Base-by-base conservation (phyloP, 23 tunicate genomes). In the Ascidia mentula region DNA sequence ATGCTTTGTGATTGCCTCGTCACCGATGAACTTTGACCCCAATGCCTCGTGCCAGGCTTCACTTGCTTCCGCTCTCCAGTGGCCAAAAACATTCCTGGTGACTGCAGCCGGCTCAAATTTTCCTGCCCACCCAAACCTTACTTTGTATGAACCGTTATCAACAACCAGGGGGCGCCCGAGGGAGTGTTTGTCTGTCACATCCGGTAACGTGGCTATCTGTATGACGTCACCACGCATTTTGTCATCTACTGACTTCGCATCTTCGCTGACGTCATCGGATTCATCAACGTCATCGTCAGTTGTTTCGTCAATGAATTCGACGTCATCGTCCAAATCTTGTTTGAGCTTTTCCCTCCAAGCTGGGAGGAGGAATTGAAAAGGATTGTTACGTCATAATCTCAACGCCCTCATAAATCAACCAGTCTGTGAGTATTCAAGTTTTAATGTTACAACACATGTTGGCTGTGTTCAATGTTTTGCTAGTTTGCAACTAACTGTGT, bases 11-110 rank as follows among this genome's bases (percentile, higher is more conserved):
- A 91, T 72, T 20, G 96, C 96, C 28, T 71, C 73, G 40, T 86
- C 89, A 31, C 96, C 96, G 35, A 85, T 46, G 79, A 91, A 91
- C 79, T 73, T 85, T 59, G 88, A 88, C 79, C 90, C 96, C 61
- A 80, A 37, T 6, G 80, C 75, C 34, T 81, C 83, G 20, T 77
- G 82, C 82, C 85, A 90, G n/a, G 87, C 96, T 45, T 90, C 90
- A 69, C 90, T 86, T 61, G 85, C 82, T 59, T 90, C 90, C 33
- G 96, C 83, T 61, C 90, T 77, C 96, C 90, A 86, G 77, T 75
- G 70, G 34, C 96, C 96, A 22, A 82, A 65, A 24, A 90, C 79
- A 69, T 86, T 90, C 39, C 90, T 45, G 37, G 28, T 36, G 60
- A 31, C 20, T 32, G 81, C 65, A 59, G 72, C 45, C 6, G 96